Percentiles rank a stretch among this genome's conserved stretches.
These are phyloP conservation scores for Spongilla lacustris DNA, from an alignment of 37 sponge, comb jelly and placozoan species.

Conservation along the genomic window DNA sequence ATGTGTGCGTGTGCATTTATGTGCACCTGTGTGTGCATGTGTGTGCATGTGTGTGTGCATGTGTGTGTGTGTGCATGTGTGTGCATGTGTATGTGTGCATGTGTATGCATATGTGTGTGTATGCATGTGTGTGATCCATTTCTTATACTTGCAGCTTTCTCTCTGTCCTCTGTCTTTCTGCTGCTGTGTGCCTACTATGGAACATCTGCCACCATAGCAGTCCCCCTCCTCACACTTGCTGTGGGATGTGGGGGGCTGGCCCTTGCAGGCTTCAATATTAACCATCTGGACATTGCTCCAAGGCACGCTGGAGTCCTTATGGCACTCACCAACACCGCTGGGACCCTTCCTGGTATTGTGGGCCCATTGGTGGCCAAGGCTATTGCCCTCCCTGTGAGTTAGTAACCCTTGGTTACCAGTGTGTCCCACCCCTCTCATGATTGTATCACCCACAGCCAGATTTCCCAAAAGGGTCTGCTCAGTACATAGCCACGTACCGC, in stretches of 20 bases:
- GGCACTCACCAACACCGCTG: conserved; percentile 85
- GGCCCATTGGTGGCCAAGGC: conserved; percentile 80
- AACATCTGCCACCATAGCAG: conserved; percentile 32
- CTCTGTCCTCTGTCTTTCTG: conserved; percentile 58
- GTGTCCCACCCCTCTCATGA: neutral
- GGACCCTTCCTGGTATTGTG: conserved; percentile 83
- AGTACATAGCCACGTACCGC: conserved; percentile 3
- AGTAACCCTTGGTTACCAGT: neutral
- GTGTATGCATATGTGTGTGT: too few relatives aligned
- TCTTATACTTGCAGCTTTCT: conserved; percentile 45
- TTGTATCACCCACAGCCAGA: conserved; percentile 13
- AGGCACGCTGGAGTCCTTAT: conserved; percentile 84
- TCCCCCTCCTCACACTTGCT: conserved; percentile 61
- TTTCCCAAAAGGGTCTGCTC: conserved; percentile 12
- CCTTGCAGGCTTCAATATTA: conserved; percentile 67
- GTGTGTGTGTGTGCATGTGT: conserved; percentile 10
- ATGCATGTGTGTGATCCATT: neutral
- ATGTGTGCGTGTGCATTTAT: neutral
- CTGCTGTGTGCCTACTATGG: conserved; percentile 80
- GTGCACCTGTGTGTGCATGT: conserved; percentile 10
- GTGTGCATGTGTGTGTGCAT: neutral
- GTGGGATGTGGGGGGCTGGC: conserved; percentile 55
- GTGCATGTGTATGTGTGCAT: conserved; percentile 55
- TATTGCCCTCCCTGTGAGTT: conserved; percentile 43
- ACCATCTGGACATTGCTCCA: conserved; percentile 91